These are phyloP conservation scores for Trissolcus basalis DNA, from an alignment of 1,140 invertebrate genomes.

Conservation along the genomic window DNA sequence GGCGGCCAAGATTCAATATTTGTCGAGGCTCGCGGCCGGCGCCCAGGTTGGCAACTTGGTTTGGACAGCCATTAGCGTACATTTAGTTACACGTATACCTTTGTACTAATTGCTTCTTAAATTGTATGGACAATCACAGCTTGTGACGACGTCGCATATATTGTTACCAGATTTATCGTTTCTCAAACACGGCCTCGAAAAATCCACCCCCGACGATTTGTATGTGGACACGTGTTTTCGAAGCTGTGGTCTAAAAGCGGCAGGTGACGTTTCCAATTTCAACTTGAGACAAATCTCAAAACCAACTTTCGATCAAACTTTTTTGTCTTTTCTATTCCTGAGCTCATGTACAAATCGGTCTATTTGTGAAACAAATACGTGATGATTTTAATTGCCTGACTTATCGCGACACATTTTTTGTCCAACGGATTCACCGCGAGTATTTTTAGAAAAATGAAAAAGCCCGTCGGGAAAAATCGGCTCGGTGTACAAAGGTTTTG, in stretches of 20 bases:
- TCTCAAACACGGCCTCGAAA: slow-evolving; percentile 8
- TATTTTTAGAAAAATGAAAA: no score
- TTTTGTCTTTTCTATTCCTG: no score
- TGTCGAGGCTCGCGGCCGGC: slow-evolving; percentile 53
- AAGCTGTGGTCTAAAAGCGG: slow-evolving; percentile 5
- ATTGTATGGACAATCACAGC: slow-evolving; percentile 56
- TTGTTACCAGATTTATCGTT: slow-evolving; percentile 15
- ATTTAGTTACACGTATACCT: slow-evolving; percentile 53
- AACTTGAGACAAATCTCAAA: no score
- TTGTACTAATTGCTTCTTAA: slow-evolving; percentile 57
- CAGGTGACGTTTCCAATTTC: slow-evolving; percentile 31
- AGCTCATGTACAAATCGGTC: slow-evolving; percentile 5
- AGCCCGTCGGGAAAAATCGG: no score
- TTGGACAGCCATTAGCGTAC: slow-evolving; percentile 59
- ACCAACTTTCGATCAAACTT: no score
- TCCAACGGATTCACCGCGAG: no score
- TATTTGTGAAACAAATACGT: slow-evolving; percentile 8
- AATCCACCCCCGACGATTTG: background rate
- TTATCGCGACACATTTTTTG: slow-evolving; percentile 13
- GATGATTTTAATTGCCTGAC: slow-evolving; percentile 9
- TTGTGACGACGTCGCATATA: slow-evolving; percentile 27
- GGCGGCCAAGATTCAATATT: slow-evolving; percentile 61
- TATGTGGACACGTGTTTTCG: slow-evolving; percentile 1
- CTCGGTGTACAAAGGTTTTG: no score
- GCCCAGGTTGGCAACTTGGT: slow-evolving; percentile 50